These are phyloP conservation scores for Nezara viridula DNA, from an alignment of 2,888 invertebrate genomes.

Conservation along the genomic window DNA sequence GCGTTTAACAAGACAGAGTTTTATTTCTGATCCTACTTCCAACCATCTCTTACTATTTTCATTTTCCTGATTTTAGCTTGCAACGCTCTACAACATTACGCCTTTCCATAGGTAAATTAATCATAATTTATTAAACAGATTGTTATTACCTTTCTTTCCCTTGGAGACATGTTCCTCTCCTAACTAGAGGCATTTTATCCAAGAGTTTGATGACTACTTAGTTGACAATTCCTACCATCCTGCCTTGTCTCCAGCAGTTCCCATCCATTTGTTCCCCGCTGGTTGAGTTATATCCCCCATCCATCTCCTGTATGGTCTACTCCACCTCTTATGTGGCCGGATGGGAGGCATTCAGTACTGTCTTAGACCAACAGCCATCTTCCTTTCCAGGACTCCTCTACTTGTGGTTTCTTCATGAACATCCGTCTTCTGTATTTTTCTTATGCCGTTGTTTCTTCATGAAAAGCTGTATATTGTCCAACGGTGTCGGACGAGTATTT, in stretches of 20 bases:
- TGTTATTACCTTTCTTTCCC: background rate
- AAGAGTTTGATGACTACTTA: conserved; percentile 16
- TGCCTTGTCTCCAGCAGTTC: background rate
- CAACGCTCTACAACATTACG: background rate
- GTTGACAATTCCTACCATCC: background rate
- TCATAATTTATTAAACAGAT: background rate
- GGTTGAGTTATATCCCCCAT: background rate
- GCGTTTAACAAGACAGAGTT: too few relatives aligned
- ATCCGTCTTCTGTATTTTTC: background rate
- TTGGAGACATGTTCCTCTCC: background rate
- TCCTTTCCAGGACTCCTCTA: background rate
- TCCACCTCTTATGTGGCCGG: background rate
- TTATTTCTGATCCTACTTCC: too few relatives aligned
- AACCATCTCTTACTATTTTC: too few relatives aligned
- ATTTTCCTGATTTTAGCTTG: too few relatives aligned
- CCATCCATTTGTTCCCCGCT: background rate
- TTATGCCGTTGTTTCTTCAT: background rate
- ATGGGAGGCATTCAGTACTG: background rate
- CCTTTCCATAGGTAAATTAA: background rate
- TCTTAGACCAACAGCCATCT: background rate
- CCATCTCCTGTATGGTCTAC: background rate
- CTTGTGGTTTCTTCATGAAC: background rate
- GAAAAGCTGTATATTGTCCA: background rate
- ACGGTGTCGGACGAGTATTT: background rate
- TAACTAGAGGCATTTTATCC: background rate